These are phyloP conservation scores for Globicephala melas DNA, from an alignment of 2,113 vertebrate genomes.

Conservation along the genomic window DNA sequence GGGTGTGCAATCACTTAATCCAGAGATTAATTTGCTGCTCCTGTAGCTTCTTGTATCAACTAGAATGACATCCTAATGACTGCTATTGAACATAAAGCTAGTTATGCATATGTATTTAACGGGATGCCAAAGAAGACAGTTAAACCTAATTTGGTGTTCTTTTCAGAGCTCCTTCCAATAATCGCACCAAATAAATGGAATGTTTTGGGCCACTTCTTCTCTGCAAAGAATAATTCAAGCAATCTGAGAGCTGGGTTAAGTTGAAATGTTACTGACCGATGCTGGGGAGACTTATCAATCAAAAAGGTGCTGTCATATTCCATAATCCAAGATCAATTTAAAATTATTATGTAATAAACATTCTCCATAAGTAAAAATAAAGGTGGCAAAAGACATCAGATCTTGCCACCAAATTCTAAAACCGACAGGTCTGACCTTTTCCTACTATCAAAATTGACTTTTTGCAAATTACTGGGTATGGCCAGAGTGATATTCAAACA, in stretches of 20 bases:
- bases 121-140: conserved; percentile 22
- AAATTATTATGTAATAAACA: conserved; percentile 44
- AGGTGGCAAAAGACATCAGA: neutral
- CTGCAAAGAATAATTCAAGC: conserved; percentile 33
- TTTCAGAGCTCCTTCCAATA: conserved; percentile 31
- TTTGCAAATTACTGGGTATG: conserved; percentile 25
- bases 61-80: conserved; percentile 58
- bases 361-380: conserved; percentile 64
- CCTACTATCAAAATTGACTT: conserved; percentile 48
- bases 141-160: conserved; percentile 22
- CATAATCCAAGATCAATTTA: neutral
- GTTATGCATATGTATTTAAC: conserved; percentile 36
- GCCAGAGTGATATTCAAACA: neutral
- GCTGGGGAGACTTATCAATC: neutral
- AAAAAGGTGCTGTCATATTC: neutral
- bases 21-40: conserved; percentile 18
- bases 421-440: conserved; percentile 67
- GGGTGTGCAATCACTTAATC: conserved; percentile 13
- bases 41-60: conserved; percentile 26
- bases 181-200: conserved; percentile 17
- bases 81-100: conserved; percentile 5
- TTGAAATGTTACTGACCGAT: conserved; percentile 21
- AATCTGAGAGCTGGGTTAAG: neutral
- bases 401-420: conserved; percentile 61
- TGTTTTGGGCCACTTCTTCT: neutral